These are phyloP conservation scores for Decapterus maruadsi DNA, from an alignment of 2,797 vertebrate genomes.

Conservation along the genomic window DNA sequence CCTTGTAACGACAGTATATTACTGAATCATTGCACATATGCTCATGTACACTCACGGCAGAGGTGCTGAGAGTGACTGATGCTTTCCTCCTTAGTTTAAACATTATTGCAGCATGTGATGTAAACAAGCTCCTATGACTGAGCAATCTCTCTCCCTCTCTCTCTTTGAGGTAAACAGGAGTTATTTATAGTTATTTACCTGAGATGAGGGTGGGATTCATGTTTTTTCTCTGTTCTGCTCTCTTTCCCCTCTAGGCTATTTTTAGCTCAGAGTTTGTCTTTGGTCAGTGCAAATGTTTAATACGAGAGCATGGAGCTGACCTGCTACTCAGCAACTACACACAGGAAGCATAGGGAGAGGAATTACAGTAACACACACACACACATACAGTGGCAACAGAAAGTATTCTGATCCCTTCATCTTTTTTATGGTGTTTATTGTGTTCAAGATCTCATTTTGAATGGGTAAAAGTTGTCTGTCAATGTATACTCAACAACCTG, in stretches of 20 bases:
- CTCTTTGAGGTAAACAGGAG: conserved; percentile 53
- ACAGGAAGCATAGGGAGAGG: conserved; percentile 45
- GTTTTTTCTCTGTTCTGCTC: conserved; percentile 19
- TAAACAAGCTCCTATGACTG: conserved; percentile 49
- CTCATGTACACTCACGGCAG: not conserved
- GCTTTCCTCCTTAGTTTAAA: conserved; percentile 66
- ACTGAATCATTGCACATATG: conserved; percentile 18
- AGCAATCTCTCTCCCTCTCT: conserved; percentile 28
- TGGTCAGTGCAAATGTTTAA: conserved; percentile 72
- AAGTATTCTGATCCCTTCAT: not conserved
- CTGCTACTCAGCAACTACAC: conserved; percentile 44
- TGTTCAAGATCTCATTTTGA: no score
- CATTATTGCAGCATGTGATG: conserved; percentile 75
- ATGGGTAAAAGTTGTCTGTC: no score
- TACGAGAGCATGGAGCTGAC: conserved; percentile 49
- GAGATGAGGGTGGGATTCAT: conserved; percentile 35
- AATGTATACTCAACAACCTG: no score
- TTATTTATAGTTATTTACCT: conserved; percentile 72
- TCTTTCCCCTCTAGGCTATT: conserved; percentile 48
- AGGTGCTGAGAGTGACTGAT: conserved; percentile 54
- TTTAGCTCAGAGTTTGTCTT: conserved; percentile 69
- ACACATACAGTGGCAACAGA: conserved; percentile 3
- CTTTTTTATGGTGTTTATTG: not conserved
- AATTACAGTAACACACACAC: conserved; percentile 21
- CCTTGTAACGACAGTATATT: conserved; percentile 14